These are phyloP conservation scores for Diorhabda sublineata DNA, from an alignment of 1,140 invertebrate genomes.

Conservation along the genomic window DNA sequence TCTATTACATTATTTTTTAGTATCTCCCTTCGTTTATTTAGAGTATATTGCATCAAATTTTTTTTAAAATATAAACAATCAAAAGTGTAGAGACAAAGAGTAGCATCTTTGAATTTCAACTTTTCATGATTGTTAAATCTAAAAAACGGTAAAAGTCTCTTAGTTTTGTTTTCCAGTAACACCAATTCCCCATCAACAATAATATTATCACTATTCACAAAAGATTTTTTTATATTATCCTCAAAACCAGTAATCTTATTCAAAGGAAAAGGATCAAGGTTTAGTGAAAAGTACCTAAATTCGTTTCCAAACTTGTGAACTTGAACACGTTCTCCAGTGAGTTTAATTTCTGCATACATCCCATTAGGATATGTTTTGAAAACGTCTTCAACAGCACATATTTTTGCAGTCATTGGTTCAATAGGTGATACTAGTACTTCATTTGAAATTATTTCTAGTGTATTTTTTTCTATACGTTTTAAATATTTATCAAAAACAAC, in stretches of 20 bases:
- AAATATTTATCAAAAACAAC: not conserved
- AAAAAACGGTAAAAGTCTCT: not conserved
- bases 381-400: not conserved
- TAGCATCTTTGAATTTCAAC: not conserved
- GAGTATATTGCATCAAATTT: not conserved
- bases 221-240: not conserved
- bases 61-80: not conserved
- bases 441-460: not conserved
- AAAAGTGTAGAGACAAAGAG: not conserved
- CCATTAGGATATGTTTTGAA: not conserved
- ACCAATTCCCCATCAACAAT: not conserved
- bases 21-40: not conserved
- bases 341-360: not conserved
- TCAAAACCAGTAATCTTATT: not conserved
- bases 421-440: not conserved
- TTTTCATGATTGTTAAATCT: not conserved
- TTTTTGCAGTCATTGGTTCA: not conserved
- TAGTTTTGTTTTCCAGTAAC: not conserved
- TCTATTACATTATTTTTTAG: not conserved
- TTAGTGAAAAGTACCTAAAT: not conserved
- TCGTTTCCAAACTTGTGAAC: not conserved
- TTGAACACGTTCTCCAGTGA: not conserved
- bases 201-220: not conserved
- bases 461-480: not conserved
- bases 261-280: not conserved